These are phyloP conservation scores for Bradypus variegatus DNA, from an alignment of 2,797 vertebrate species.

Conservation along the genomic window DNA sequence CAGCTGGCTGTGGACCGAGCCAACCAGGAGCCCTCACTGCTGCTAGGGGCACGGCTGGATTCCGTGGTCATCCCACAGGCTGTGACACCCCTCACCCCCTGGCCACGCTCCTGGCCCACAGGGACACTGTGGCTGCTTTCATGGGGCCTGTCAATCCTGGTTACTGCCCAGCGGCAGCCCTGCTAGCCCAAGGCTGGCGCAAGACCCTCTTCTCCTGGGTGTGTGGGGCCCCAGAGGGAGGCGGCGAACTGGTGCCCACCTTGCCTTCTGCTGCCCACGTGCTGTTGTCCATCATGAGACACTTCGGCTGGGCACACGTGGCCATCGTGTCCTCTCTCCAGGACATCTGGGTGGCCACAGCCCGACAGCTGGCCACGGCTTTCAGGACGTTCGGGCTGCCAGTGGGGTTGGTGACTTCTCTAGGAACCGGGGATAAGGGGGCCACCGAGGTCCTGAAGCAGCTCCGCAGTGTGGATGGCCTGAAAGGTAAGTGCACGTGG, in stretches of 20 bases:
- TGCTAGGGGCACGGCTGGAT: slow-evolving; percentile 73
- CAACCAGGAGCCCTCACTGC: slow-evolving; percentile 77
- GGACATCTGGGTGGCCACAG: slow-evolving; percentile 85
- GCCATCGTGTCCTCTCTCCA: slow-evolving; percentile 83
- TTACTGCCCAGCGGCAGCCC: slow-evolving; percentile 83
- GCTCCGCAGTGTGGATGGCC: slow-evolving; percentile 72
- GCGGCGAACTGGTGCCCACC: slow-evolving; percentile 77
- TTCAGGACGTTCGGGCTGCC: slow-evolving; percentile 80
- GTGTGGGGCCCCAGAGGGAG: slow-evolving; percentile 78
- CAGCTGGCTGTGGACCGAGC: slow-evolving; percentile 81
- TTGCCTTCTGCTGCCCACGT: slow-evolving; percentile 77
- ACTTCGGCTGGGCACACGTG: slow-evolving; percentile 86
- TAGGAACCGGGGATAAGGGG: slow-evolving; percentile 74
- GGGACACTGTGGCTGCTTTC: slow-evolving; percentile 78
- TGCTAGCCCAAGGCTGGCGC: slow-evolving; percentile 85
- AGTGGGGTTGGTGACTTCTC: slow-evolving; percentile 75
- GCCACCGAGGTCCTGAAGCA: slow-evolving; percentile 75
- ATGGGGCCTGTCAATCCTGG: slow-evolving; percentile 86
- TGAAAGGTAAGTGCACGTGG: slow-evolving; percentile 69
- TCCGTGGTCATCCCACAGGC: slow-evolving; percentile 82
- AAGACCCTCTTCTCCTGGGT: slow-evolving; percentile 88
- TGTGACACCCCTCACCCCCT: slow-evolving; percentile 81
- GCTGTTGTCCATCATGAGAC: slow-evolving; percentile 79
- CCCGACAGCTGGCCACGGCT: slow-evolving; percentile 77
- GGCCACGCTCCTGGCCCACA: slow-evolving; percentile 76